Evolutionary conservation across 2,888 invertebrate genomes (phyloP).

Genomic region (Tribolium freemani): DNA sequence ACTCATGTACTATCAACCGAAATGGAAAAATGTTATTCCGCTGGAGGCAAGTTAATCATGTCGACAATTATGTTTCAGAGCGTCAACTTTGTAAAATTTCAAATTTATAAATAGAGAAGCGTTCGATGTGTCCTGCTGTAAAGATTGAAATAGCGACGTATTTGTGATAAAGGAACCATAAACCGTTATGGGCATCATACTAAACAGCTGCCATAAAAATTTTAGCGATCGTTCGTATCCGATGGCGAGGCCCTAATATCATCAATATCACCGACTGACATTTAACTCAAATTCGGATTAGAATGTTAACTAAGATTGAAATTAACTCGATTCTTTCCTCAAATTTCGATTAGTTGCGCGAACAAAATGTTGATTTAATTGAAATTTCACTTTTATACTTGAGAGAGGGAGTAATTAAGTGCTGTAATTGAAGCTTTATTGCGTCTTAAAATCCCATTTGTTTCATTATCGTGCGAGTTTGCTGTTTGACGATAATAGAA

Average conservation of each 20-base stretch:
- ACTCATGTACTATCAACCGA: background rate
- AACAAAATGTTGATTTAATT: slow-evolving; percentile 24
- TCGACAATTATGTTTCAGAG: background rate
- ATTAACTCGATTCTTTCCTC: background rate
- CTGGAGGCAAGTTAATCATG: background rate
- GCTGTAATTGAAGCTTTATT: slow-evolving; percentile 33
- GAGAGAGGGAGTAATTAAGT: slow-evolving; percentile 19
- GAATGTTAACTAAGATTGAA: background rate
- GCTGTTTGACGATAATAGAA: slow-evolving; percentile 29
- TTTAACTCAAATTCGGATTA: background rate
- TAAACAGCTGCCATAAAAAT: slow-evolving; percentile 1
- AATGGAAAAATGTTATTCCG: background rate
- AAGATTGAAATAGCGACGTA: background rate
- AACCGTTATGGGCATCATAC: background rate
- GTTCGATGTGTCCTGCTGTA: background rate
- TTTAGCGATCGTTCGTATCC: background rate
- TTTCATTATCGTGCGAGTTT: slow-evolving; percentile 21
- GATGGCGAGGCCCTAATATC: background rate
- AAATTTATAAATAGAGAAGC: background rate
- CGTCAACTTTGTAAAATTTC: background rate
- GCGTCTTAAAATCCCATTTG: slow-evolving; percentile 30
- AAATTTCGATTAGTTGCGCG: background rate
- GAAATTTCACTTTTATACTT: slow-evolving; percentile 11
- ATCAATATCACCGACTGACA: background rate
- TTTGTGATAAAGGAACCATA: background rate